A percentile compares a stretch with the other conserved stretches of the same genome.
Conservation (phyloP, 2,797 vertebrate species). For the Chaetodon trifasciatus region DNA sequence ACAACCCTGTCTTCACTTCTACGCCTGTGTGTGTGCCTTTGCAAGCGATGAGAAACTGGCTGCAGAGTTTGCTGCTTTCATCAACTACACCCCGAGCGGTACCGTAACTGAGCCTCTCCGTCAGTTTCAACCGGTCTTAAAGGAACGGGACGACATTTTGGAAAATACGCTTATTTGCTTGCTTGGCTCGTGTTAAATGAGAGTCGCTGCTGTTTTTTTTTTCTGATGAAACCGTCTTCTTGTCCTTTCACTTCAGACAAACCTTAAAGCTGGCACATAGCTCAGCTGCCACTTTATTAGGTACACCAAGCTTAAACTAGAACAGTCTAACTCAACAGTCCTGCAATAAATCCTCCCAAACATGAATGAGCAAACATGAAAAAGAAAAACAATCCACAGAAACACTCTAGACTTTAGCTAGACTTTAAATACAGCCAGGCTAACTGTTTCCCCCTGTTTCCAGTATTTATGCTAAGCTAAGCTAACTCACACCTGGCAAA, state of each 20-base stretch:
- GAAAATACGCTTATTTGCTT: neutral
- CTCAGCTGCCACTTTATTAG: neutral
- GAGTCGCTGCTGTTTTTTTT: neutral
- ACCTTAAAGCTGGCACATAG: neutral
- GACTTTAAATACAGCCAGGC: neutral
- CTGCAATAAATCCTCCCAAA: neutral
- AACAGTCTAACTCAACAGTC: no score
- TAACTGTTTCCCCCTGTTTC: neutral
- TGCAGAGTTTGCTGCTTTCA: constrained; percentile 90
- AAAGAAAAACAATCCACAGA: neutral
- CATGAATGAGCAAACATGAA: neutral
- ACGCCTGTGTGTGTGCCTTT: constrained; percentile 95
- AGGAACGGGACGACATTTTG: neutral
- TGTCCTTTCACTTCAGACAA: neutral
- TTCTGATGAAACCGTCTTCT: neutral
- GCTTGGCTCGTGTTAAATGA: no score
- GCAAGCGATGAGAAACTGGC: constrained; percentile 91
- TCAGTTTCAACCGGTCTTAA: neutral
- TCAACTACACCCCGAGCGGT: constrained; percentile 85
- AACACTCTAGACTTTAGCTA: neutral
- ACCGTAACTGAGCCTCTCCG: constrained; percentile 15
- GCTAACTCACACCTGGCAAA: neutral
- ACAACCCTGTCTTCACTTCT: constrained; percentile 91
- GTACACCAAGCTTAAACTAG: neutral
- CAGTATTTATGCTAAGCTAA: constrained; percentile 3